Evolutionary conservation across 2,888 invertebrate genomes (phyloP).

Genomic region (Nebria salina): DNA sequence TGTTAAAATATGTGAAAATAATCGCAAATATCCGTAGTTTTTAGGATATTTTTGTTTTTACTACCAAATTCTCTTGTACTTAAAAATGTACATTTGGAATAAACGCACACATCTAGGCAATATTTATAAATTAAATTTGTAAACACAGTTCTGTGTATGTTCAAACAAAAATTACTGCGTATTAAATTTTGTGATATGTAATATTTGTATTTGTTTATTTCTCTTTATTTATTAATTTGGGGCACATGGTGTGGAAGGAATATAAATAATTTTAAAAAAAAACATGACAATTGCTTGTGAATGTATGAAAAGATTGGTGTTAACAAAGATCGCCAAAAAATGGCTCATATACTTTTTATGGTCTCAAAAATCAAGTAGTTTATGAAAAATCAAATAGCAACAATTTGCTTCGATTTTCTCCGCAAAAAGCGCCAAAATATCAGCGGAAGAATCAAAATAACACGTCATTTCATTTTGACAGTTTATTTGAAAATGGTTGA

Average conservation of each 20-base stretch:
- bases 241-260: no score
- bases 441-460: constrained; percentile 18
- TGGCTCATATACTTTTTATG: neutral
- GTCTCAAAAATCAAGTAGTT: neutral
- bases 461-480: constrained; percentile 11
- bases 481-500: constrained; percentile 50
- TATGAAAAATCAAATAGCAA: neutral
- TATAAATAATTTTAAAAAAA: neutral
- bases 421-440: constrained; percentile 24
- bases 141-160: constrained; percentile 36
- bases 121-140: constrained; percentile 37
- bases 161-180: constrained; percentile 25
- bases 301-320: no score
- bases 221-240: neutral
- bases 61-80: neutral
- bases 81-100: constrained; percentile 25
- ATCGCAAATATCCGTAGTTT: neutral
- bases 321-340: no score
- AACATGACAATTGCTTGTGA: neutral
- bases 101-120: constrained; percentile 27
- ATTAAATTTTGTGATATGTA: constrained; percentile 43
- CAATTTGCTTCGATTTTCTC: constrained; percentile 5
- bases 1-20: constrained; percentile 9
- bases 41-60: neutral
- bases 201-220: constrained; percentile 6